Evolutionary conservation across 2,113 vertebrate genomes (phyloP).

Genomic region (Stercorarius parasiticus): DNA sequence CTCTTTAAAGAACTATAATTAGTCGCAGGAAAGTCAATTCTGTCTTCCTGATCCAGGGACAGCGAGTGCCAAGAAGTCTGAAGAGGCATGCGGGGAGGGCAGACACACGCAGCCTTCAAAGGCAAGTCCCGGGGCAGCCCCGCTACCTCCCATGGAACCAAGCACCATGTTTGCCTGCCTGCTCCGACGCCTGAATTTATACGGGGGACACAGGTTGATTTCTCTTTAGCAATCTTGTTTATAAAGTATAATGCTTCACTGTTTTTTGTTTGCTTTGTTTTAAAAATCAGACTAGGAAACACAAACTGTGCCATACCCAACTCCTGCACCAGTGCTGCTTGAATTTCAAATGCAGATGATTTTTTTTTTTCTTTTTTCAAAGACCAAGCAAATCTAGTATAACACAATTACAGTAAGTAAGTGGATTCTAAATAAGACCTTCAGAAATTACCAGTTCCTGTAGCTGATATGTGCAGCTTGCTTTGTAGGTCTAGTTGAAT

Average conservation of each 20-base stretch:
- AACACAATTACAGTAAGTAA: background rate
- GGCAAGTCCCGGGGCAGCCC: background rate
- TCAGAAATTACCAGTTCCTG: background rate
- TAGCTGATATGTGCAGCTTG: background rate
- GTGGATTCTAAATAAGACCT: background rate
- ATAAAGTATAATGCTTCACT: background rate
- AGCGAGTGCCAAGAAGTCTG: background rate
- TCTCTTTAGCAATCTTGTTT: background rate
- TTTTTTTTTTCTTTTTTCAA: background rate
- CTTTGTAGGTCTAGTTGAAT: background rate
- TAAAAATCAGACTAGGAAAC: background rate
- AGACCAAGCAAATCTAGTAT: background rate
- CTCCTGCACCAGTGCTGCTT: background rate
- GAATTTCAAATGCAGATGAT: background rate
- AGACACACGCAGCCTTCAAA: background rate
- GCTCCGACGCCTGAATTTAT: background rate
- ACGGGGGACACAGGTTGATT: background rate
- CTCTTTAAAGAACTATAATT: conserved; percentile 19
- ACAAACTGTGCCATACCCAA: background rate
- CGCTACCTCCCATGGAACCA: rapidly evolving
- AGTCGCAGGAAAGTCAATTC: background rate
- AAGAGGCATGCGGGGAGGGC: background rate
- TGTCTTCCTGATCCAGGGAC: background rate
- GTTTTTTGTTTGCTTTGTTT: background rate
- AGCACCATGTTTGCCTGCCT: background rate